These are phyloP conservation scores for Epinotia demarniana DNA, from an alignment of 2,888 invertebrate species.

Conservation along the genomic window DNA sequence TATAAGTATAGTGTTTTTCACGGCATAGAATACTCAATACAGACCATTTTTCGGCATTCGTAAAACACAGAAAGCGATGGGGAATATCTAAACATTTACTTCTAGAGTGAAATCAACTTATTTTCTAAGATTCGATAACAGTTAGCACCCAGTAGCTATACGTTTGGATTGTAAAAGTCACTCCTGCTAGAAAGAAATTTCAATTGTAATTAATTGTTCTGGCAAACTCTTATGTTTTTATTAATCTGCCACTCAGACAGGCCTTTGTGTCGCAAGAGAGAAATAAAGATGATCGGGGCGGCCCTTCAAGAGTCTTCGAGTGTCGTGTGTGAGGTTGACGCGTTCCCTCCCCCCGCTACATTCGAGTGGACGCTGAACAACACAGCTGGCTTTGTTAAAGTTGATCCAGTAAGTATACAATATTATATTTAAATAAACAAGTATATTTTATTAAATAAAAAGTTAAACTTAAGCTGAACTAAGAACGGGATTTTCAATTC, in stretches of 20 bases:
- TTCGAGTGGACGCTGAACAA: slow-evolving; percentile 97
- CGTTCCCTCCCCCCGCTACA: slow-evolving; percentile 92
- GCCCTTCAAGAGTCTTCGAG: slow-evolving; percentile 92
- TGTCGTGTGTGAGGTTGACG: slow-evolving; percentile 93
- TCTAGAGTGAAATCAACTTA: not conserved
- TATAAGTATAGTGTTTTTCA: too few relatives aligned
- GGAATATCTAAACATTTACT: not conserved
- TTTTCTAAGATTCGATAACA: not conserved
- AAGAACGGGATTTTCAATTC: too few relatives aligned
- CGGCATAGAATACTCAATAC: too few relatives aligned
- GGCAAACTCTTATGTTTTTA: slow-evolving; percentile 21
- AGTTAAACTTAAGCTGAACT: too few relatives aligned
- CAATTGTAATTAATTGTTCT: not conserved
- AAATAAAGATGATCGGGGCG: slow-evolving; percentile 93
- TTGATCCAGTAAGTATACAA: slow-evolving; percentile 76
- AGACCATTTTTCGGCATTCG: too few relatives aligned
- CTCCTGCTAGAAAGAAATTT: not conserved
- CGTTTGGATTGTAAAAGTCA: not conserved
- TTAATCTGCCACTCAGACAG: slow-evolving; percentile 85
- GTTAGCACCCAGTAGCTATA: too few relatives aligned
- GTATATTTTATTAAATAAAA: not conserved
- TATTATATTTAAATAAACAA: not conserved
- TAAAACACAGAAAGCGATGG: too few relatives aligned
- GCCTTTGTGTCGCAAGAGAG: slow-evolving; percentile 91
- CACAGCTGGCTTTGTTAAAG: slow-evolving; percentile 92